These are phyloP conservation scores for Isoperla grammatica DNA, from an alignment of 2,888 invertebrate genomes.

Conservation along the genomic window DNA sequence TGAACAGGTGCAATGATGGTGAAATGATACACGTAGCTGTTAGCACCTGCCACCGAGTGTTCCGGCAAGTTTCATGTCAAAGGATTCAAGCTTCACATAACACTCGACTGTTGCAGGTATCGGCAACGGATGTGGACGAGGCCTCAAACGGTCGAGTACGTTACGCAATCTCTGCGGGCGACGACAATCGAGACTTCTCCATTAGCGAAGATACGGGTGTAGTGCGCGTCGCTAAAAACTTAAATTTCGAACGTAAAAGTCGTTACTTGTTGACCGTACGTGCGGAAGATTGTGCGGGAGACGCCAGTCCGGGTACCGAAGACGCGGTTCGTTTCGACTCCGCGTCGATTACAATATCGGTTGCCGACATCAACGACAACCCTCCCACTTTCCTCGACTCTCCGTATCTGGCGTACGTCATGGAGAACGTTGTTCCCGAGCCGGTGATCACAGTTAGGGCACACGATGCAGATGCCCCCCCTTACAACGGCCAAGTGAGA, in stretches of 20 bases:
- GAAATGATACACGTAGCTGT: too few relatives aligned
- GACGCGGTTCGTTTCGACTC: conserved; percentile 60
- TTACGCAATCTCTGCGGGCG: conserved; percentile 83
- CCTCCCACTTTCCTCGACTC: conserved; percentile 89
- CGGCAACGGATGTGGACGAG: conserved; percentile 83
- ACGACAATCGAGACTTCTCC: conserved; percentile 84
- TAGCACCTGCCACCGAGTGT: too few relatives aligned
- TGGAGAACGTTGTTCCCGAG: conserved; percentile 80
- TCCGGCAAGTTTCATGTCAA: too few relatives aligned
- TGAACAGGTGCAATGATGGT: too few relatives aligned
- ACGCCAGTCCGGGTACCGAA: conserved; percentile 38
- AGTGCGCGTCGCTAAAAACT: conserved; percentile 83
- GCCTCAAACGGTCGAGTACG: conserved; percentile 86
- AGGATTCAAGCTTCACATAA: too few relatives aligned
- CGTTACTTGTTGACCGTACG: conserved; percentile 77
- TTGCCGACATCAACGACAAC: conserved; percentile 91
- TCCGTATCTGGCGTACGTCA: conserved; percentile 88
- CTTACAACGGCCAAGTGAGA: conserved; percentile 82
- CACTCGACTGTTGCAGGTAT: conserved; percentile 58
- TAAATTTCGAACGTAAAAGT: conserved; percentile 87
- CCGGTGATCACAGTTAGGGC: conserved; percentile 66
- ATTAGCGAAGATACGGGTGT: conserved; percentile 90
- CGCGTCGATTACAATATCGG: conserved; percentile 63
- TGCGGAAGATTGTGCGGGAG: conserved; percentile 82
- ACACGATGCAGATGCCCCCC: conserved; percentile 85